These are phyloP conservation scores for Ctenicera cuprea DNA, from an alignment of 2,888 invertebrate species.

Conservation along the genomic window DNA sequence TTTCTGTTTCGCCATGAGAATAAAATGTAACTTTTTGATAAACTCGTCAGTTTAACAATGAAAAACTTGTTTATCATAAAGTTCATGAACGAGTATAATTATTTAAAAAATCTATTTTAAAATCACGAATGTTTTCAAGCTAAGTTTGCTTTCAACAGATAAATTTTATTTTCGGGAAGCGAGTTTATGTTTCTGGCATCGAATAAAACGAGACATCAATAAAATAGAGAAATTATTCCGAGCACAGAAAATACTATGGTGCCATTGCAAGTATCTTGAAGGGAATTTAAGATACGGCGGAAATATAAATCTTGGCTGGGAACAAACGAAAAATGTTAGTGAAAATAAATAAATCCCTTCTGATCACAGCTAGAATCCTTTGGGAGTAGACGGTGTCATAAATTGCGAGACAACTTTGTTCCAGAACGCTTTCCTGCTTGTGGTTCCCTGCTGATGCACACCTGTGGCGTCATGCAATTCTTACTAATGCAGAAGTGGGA, in stretches of 20 bases:
- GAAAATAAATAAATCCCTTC: conserved; percentile 62
- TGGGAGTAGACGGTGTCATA: conserved; percentile 59
- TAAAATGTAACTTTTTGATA: background rate
- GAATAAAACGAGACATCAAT: conserved; percentile 14
- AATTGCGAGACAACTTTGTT: conserved; percentile 57
- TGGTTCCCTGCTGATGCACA: conserved; percentile 42
- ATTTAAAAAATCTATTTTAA: no score
- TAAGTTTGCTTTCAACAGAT: background rate
- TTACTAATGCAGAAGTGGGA: conserved; percentile 28
- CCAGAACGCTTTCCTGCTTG: conserved; percentile 43
- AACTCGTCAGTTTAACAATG: no score
- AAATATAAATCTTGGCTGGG: conserved; percentile 57
- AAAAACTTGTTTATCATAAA: no score
- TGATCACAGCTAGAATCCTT: conserved; percentile 59
- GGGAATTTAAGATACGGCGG: conserved; percentile 48
- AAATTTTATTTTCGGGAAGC: background rate
- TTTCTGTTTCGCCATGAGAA: conserved; percentile 7
- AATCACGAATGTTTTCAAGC: no score
- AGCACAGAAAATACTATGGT: conserved; percentile 35
- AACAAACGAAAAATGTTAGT: conserved; percentile 59
- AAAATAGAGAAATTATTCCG: conserved; percentile 41
- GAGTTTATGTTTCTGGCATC: conserved; percentile 9
- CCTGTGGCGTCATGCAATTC: conserved; percentile 46
- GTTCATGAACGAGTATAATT: no score
- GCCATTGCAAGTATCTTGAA: conserved; percentile 37